phyloP scores from a whole-genome alignment of 2,888 invertebrate genomes.

The Metellina segmentata region DNA sequence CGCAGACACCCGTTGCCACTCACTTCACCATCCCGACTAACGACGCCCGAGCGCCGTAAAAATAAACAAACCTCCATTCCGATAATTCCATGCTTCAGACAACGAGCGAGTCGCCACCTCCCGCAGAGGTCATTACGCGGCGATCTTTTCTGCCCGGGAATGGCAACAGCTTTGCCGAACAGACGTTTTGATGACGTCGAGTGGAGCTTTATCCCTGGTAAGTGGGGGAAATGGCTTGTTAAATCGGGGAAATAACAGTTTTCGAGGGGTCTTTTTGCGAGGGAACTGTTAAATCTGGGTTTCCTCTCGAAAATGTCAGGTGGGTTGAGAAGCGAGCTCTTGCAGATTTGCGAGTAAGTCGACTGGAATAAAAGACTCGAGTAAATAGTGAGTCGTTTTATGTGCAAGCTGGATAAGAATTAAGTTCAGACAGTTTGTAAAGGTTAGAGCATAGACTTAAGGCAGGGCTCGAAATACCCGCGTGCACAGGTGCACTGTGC shows the following conservation, averaged over 20 bases:
- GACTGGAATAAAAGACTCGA: too few relatives aligned
- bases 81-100: not conserved
- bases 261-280: not conserved
- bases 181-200: constrained; percentile 18
- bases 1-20: not conserved
- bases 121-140: constrained; percentile 13
- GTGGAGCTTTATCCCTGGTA: not conserved
- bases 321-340: too few relatives aligned
- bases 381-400: too few relatives aligned
- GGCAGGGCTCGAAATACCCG: too few relatives aligned
- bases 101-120: not conserved
- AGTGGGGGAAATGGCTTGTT: not conserved
- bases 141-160: constrained; percentile 24
- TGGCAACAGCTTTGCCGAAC: constrained; percentile 4
- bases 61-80: not conserved
- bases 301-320: too few relatives aligned
- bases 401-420: too few relatives aligned
- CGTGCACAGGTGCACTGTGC: too few relatives aligned
- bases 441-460: too few relatives aligned
- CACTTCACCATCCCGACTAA: too few relatives aligned
- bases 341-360: too few relatives aligned
- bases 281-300: not conserved
- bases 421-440: too few relatives aligned
- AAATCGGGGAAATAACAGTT: not conserved
- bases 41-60: too few relatives aligned